These are phyloP conservation scores for Aplodontia rufa DNA, from an alignment of 2,113 vertebrate genomes.

Conservation along the genomic window DNA sequence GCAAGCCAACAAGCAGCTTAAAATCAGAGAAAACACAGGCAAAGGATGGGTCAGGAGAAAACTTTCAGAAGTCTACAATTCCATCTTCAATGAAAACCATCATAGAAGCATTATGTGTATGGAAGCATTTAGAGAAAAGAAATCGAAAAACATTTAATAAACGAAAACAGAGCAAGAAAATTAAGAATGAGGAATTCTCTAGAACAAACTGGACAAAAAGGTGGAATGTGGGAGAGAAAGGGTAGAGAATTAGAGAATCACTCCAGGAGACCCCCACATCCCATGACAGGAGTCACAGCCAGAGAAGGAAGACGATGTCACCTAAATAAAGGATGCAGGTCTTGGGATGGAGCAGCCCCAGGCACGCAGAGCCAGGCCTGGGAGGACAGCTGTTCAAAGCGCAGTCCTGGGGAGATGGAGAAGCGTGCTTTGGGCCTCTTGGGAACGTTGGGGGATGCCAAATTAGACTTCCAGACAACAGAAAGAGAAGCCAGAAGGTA, in stretches of 20 bases:
- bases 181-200: neutral
- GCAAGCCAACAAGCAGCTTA: neutral
- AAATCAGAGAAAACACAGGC: neutral
- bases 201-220: neutral
- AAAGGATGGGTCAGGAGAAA: neutral
- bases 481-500: no score
- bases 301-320: neutral
- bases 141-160: neutral
- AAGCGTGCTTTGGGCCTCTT: no score
- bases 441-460: neutral
- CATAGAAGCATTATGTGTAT: neutral
- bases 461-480: neutral
- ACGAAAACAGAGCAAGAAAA: neutral
- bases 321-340: fast-evolving
- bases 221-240: neutral
- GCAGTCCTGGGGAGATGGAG: fast-evolving
- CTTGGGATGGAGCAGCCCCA: neutral
- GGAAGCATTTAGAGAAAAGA: neutral
- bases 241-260: neutral
- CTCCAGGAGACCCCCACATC: neutral
- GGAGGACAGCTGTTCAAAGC: fast-evolving
- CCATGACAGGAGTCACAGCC: neutral
- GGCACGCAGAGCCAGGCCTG: fast-evolving
- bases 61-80: neutral
- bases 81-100: neutral